Percentiles rank a stretch among this genome's conserved stretches.
These are phyloP conservation scores for Sylvilagus floridanus DNA, from an alignment of 2,797 vertebrate species.

Conservation along the genomic window DNA sequence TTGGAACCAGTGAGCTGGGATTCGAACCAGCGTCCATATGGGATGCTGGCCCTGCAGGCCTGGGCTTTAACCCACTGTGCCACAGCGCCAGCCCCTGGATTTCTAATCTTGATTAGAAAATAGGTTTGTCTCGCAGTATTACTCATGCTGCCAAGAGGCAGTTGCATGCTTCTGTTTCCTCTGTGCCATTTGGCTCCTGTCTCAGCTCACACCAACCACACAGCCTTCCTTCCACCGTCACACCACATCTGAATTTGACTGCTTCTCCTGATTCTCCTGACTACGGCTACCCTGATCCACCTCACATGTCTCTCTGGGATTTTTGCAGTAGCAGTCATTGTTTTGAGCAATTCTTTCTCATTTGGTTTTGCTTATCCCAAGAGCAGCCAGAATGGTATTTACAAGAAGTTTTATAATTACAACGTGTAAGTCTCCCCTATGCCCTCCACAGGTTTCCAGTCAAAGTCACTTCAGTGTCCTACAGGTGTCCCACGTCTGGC, in stretches of 20 bases:
- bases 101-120: slow-evolving; percentile 40
- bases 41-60: too few species aligned
- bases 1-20: too few species aligned
- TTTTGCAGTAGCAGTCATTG: background rate
- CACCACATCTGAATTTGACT: background rate
- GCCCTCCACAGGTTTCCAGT: background rate
- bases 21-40: too few species aligned
- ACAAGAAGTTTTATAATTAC: background rate
- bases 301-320: background rate
- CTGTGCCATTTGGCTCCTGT: background rate
- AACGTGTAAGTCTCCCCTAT: background rate
- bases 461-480: background rate
- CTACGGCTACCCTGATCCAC: background rate
- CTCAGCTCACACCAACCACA: background rate
- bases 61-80: too few species aligned
- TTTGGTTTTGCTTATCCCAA: background rate
- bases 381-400: background rate
- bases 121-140: background rate
- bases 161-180: background rate
- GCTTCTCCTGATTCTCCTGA: background rate
- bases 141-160: background rate
- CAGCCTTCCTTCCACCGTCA: background rate
- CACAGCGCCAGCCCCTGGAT: background rate
- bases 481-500: background rate
- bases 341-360: background rate